phyloP scores from a whole-genome alignment of 2,113 vertebrate genomes.

The Typhlomys cinereus region DNA sequence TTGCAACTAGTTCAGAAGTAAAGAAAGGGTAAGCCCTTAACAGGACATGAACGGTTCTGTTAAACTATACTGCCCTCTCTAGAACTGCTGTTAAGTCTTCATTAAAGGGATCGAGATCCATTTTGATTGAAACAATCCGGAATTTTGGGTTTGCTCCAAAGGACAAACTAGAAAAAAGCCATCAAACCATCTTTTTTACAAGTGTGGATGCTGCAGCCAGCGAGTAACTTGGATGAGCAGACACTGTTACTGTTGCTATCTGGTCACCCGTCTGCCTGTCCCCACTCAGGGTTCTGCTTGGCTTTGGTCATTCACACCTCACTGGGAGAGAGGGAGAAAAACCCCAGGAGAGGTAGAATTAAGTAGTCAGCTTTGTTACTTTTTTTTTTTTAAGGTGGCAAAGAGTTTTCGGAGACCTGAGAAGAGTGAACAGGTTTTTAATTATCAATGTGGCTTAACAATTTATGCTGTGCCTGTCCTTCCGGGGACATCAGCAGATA shows the following conservation, averaged over 20 bases:
- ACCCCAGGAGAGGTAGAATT: not conserved
- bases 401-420: slow-evolving; percentile 1
- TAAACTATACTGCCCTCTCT: slow-evolving; percentile 66
- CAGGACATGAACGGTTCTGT: slow-evolving; percentile 62
- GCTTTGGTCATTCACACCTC: slow-evolving; percentile 29
- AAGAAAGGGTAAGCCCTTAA: slow-evolving; percentile 61
- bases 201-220: not conserved
- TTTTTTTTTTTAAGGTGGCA: slow-evolving; percentile 22
- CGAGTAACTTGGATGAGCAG: not conserved
- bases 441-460: slow-evolving; percentile 4
- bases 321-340: not conserved
- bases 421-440: slow-evolving; percentile 26
- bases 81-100: slow-evolving; percentile 56
- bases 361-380: not conserved
- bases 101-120: slow-evolving; percentile 58
- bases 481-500: slow-evolving; percentile 26
- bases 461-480: not conserved
- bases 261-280: not conserved
- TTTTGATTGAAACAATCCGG: slow-evolving; percentile 52
- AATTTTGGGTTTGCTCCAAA: slow-evolving; percentile 36
- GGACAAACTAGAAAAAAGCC: not conserved
- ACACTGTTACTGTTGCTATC: not conserved
- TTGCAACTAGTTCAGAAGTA: slow-evolving; percentile 75
- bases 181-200: not conserved
- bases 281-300: not conserved